phyloP scores from a whole-genome alignment of 92 coral and sea anemone genomes.

The Epizoanthus illoricatus region DNA sequence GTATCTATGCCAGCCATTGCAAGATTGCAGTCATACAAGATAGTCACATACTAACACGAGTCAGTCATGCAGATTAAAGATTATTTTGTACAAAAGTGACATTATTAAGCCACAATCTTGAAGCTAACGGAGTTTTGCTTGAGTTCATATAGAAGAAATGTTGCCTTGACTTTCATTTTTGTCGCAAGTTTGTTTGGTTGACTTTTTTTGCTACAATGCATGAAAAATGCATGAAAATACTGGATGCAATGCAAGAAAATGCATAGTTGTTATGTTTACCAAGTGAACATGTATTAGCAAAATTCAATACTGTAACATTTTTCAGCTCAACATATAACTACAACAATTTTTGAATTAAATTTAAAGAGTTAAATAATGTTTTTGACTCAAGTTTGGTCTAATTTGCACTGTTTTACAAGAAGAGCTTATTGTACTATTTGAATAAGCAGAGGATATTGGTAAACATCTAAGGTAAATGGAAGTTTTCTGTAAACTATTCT shows the following conservation, averaged over 20 bases:
- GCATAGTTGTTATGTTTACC: background rate
- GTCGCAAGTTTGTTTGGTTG: background rate
- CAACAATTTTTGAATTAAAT: slow-evolving; percentile 18
- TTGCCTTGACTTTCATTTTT: background rate
- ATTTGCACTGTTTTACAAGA: background rate
- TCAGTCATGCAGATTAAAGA: background rate
- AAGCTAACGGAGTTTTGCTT: background rate
- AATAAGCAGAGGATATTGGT: no score
- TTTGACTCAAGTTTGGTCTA: background rate
- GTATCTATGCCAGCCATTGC: background rate
- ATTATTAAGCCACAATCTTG: background rate
- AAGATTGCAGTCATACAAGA: background rate
- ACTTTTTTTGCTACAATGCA: background rate
- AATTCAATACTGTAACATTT: background rate
- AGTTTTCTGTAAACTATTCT: background rate
- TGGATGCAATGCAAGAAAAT: background rate
- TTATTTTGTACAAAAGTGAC: background rate
- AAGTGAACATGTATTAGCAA: background rate
- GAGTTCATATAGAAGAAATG: background rate
- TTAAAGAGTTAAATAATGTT: background rate
- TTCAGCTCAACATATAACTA: background rate
- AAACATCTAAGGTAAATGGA: background rate
- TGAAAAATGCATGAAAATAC: background rate
- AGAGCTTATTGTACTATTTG: background rate
- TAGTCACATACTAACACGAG: background rate